These are phyloP conservation scores for Chelonus formosanus DNA, from an alignment of 2,888 invertebrate species.

Conservation along the genomic window DNA sequence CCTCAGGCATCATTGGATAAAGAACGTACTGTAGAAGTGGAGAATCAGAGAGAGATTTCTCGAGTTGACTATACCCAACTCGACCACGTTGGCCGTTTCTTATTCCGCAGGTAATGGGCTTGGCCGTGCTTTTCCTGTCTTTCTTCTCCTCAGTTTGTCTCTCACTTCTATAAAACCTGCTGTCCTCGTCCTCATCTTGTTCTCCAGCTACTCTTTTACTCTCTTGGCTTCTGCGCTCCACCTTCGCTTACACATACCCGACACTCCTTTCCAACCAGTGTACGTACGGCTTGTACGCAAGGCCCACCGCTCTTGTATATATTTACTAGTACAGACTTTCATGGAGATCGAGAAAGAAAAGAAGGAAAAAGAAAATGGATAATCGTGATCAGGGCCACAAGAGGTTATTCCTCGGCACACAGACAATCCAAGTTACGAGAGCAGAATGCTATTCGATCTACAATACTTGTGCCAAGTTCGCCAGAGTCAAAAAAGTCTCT, in stretches of 20 bases:
- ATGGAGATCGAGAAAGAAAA: conserved; percentile 1
- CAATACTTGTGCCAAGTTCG: conserved; percentile 3
- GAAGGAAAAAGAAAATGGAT: conserved; percentile 20
- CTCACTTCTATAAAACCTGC: conserved; percentile 4
- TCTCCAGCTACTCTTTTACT: conserved; percentile 7
- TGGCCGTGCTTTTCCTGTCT: conserved; percentile 32
- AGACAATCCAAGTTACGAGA: conserved; percentile 15
- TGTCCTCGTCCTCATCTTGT: conserved; percentile 27
- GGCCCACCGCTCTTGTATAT: too few species aligned
- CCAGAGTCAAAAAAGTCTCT: not conserved
- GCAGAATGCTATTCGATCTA: conserved; percentile 4
- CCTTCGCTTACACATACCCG: not conserved
- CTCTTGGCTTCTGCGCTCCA: conserved; percentile 19
- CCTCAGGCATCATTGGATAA: conserved; percentile 32
- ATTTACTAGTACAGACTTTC: not conserved
- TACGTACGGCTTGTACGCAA: too few species aligned
- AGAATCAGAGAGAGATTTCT: conserved; percentile 45
- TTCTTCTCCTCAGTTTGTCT: not conserved
- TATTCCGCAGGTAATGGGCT: conserved; percentile 42
- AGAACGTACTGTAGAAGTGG: conserved; percentile 28
- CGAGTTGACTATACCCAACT: conserved; percentile 47
- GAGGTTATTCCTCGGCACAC: conserved; percentile 9
- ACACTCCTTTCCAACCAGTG: not conserved
- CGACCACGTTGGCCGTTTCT: conserved; percentile 44
- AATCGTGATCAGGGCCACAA: conserved; percentile 26